phyloP scores from a whole-genome alignment of 1,140 invertebrate genomes.

The Gryon sp. region DNA sequence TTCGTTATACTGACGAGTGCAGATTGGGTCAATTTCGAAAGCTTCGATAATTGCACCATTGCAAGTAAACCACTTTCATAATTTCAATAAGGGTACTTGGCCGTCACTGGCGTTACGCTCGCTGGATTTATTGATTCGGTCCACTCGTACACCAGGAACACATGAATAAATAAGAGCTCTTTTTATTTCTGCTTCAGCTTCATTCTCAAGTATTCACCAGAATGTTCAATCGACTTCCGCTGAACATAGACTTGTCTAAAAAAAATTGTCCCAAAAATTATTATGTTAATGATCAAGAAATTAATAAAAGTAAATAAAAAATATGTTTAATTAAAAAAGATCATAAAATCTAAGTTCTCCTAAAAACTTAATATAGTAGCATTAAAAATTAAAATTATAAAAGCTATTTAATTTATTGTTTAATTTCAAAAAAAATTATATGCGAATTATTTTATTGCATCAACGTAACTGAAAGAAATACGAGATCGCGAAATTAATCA shows the following conservation, averaged over 20 bases:
- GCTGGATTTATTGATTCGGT: conserved; percentile 76
- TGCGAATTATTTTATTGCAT: conserved; percentile 34
- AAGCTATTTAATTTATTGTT: too few species aligned
- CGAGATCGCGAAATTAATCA: conserved; percentile 31
- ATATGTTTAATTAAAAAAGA: too few species aligned
- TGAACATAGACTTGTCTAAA: too few species aligned
- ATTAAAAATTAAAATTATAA: too few species aligned
- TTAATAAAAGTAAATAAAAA: too few species aligned
- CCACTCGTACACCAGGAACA: conserved; percentile 70
- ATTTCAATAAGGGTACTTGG: conserved; percentile 70
- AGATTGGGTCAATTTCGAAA: conserved; percentile 47
- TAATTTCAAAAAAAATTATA: too few species aligned
- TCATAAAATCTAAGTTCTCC: too few species aligned
- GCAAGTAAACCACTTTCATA: conserved; percentile 53
- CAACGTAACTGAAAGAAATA: conserved; percentile 14
- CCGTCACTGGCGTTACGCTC: conserved; percentile 42
- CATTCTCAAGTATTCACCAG: conserved; percentile 33
- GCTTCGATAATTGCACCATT: conserved; percentile 34
- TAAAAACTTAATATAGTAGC: too few species aligned
- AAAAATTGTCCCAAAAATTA: too few species aligned
- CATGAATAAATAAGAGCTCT: conserved; percentile 76
- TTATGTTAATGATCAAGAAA: too few species aligned
- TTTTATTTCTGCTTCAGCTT: conserved; percentile 68
- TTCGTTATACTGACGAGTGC: background rate
- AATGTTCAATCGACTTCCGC: conserved; percentile 18